Percentiles rank a stretch among this genome's conserved stretches.
These are phyloP conservation scores for Pseudorhiza aurosa DNA, from an alignment of 30 jellyfish, hydroid and myxozoan species.

Conservation along the genomic window DNA sequence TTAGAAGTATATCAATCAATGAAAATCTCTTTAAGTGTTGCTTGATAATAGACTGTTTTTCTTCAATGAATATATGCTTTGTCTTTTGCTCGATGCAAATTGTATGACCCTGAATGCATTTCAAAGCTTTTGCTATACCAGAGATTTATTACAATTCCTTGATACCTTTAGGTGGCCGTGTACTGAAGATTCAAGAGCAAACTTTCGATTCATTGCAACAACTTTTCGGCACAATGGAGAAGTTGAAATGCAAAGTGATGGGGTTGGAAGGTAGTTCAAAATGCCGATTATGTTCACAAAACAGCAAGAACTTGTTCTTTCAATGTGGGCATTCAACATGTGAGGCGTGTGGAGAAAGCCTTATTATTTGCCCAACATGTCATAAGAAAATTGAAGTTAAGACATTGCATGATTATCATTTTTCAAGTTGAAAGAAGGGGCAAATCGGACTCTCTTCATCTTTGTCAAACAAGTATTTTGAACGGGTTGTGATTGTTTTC, in stretches of 20 bases:
- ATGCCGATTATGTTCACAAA: constrained; percentile 58
- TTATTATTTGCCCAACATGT: constrained; percentile 67
- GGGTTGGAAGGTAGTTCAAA: constrained; percentile 7
- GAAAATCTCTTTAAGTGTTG: too few species aligned
- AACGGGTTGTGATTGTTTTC: too few species aligned
- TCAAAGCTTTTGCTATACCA: neutral
- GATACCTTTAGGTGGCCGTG: neutral
- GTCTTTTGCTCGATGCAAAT: neutral
- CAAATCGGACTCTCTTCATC: too few species aligned
- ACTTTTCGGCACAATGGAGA: constrained; percentile 2
- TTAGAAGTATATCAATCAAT: too few species aligned
- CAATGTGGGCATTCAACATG: constrained; percentile 80
- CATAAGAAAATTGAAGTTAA: constrained; percentile 52
- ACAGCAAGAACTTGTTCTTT: constrained; percentile 41
- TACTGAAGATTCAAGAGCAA: neutral
- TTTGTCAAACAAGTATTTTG: too few species aligned
- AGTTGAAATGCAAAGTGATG: constrained; percentile 1
- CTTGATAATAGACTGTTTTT: too few species aligned
- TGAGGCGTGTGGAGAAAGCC: constrained; percentile 63
- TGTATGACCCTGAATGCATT: neutral
- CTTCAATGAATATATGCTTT: constrained; percentile 3
- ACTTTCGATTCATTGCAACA: neutral
- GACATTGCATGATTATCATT: neutral
- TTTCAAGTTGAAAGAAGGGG: too few species aligned
- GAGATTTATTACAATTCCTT: neutral